Percentiles rank a stretch among this genome's conserved stretches.
Evolutionary conservation across 2,113 vertebrate genomes (phyloP).

Genomic region (Gila orcuttii): DNA sequence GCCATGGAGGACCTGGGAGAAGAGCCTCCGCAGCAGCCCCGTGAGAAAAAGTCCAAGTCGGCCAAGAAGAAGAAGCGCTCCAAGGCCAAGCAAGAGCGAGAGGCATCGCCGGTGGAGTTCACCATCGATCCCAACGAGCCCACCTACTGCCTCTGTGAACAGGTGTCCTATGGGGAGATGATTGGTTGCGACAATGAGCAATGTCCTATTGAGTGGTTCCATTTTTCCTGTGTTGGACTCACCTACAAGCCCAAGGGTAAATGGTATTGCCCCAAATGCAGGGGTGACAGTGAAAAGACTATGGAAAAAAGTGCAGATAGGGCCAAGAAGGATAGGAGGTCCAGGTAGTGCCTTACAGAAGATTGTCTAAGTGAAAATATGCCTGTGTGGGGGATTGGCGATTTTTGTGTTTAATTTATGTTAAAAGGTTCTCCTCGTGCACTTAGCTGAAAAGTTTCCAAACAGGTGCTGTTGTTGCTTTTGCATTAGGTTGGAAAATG

Average conservation of each 20-base stretch:
- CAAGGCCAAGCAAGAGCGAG: constrained; percentile 93
- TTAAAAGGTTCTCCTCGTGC: constrained; percentile 25
- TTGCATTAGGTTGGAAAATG: constrained; percentile 18
- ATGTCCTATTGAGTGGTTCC: constrained; percentile 99
- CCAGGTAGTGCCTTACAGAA: constrained; percentile 52
- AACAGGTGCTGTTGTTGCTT: constrained; percentile 39
- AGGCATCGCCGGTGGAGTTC: constrained; percentile 92
- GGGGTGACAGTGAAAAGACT: constrained; percentile 96
- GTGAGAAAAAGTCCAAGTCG: constrained; percentile 94
- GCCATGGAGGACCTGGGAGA: constrained; percentile 81
- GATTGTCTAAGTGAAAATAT: constrained; percentile 25
- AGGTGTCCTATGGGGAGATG: constrained; percentile 99
- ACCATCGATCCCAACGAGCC: constrained; percentile 97
- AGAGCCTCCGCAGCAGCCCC: constrained; percentile 85
- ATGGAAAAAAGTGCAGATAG: constrained; percentile 85
- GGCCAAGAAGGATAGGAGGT: constrained; percentile 54
- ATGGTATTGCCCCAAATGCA: constrained; percentile 97
- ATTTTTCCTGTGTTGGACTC: constrained; percentile 97
- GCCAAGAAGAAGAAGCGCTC: constrained; percentile 97
- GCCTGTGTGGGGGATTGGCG: constrained; percentile 20
- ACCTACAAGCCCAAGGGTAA: constrained; percentile 98
- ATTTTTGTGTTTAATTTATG: constrained; percentile 29
- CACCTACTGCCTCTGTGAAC: constrained; percentile 95
- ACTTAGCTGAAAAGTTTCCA: constrained; percentile 27
- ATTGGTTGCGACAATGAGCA: constrained; percentile 98